Evolutionary conservation across 2,888 invertebrate genomes (phyloP), one percentile per base, ranked within the genome.

Genomic region (Diarsia mendica): DNA sequence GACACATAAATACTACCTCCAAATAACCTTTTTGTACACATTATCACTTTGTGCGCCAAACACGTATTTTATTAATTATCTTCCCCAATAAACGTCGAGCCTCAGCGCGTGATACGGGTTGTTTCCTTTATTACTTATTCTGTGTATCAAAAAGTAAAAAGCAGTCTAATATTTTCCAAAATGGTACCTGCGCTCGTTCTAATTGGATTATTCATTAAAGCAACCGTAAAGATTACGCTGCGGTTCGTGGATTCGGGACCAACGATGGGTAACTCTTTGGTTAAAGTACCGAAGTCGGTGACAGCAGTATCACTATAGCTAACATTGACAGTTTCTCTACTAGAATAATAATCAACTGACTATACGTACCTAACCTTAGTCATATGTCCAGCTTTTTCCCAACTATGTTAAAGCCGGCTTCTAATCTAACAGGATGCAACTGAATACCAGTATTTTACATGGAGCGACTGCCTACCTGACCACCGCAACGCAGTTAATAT

Each of bases 51-150:
- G 79, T 51, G 68, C 48, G 46, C 79, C 66, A 66, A 73, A 72
- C 80, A 83, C 74, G 84, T 83, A 83, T 68, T 79, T 70, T 79
- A 83, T 83, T 81, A 83, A 83, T 83, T 83, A 83, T 66, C 79
- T 74, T 67, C 65, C 67, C 60, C 67, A 65, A 79, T 71, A 75
- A 84, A 76, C 66, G 66, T 76, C 46, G 55, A 75, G 82, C 66
- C 63, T 63, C 53, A 69, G 48, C 70, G 65, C 72, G 64, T 55
- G 80, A 80, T 60, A 75, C 69, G 75, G 67, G 70, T 63, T 80
- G 58, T 67, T 72, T 76, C 66, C 67, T 68, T 71, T 63, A 84
- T 77, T 72, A 84, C 58, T 71, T 77, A 83, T 81, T 71, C 85
- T 63, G 61, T 68, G 55, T 80, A 70, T 66, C 49, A 73, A 77